Conservation (phyloP, 2,888 invertebrate genomes). For the Perithous albicinctus region DNA sequence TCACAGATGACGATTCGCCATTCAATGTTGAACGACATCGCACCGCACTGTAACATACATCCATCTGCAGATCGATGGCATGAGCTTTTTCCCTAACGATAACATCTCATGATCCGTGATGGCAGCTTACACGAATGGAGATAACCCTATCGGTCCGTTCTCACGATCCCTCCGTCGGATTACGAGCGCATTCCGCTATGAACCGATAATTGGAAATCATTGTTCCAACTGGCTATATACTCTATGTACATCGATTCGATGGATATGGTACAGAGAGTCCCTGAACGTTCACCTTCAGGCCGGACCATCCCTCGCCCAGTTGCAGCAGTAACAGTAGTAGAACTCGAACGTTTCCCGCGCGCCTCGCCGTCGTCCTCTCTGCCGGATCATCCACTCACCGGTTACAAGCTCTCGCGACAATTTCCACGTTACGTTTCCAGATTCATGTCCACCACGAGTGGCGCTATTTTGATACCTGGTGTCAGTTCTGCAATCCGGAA, state of each 20-base stretch:
- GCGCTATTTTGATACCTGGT: slow-evolving; percentile 1
- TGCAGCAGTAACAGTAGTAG: slow-evolving; percentile 44
- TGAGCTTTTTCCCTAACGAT: slow-evolving; percentile 48
- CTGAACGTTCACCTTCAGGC: slow-evolving; percentile 3
- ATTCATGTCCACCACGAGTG: slow-evolving; percentile 62
- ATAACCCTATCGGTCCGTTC: slow-evolving; percentile 22
- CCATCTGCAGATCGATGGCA: not conserved
- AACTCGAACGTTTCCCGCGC: slow-evolving; percentile 42
- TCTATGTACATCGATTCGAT: slow-evolving; percentile 69
- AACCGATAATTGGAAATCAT: slow-evolving; percentile 77
- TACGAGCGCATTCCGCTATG: slow-evolving; percentile 70
- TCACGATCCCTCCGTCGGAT: slow-evolving; percentile 24
- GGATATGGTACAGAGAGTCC: slow-evolving; percentile 25
- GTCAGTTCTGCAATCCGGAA: not conserved
- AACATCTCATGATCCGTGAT: slow-evolving; percentile 62
- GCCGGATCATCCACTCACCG: slow-evolving; percentile 52
- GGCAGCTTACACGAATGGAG: slow-evolving; percentile 54
- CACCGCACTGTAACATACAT: slow-evolving; percentile 13
- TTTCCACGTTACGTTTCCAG: slow-evolving; percentile 71
- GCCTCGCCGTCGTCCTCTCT: slow-evolving; percentile 35
- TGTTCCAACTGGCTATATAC: slow-evolving; percentile 69
- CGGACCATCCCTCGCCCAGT: not conserved
- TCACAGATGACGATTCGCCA: slow-evolving; percentile 17
- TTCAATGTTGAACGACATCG: slow-evolving; percentile 39
- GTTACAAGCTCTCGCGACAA: slow-evolving; percentile 73